Conservation (phyloP, 2,888 invertebrate genomes). For the Selenia dentaria region DNA sequence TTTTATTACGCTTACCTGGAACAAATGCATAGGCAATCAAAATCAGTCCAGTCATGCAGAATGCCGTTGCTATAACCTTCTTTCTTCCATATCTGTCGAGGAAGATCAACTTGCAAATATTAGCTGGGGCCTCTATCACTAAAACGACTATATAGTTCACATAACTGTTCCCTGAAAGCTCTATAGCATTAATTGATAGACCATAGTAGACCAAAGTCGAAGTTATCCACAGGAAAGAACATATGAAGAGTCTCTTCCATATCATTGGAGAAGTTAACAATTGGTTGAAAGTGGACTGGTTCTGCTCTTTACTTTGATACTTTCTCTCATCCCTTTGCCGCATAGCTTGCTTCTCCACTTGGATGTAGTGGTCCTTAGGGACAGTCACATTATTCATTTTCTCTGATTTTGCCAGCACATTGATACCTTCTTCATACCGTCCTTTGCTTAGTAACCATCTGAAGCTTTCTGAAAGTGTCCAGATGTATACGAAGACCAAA, state of each 20-base stretch:
- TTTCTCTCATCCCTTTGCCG: slow-evolving; percentile 71
- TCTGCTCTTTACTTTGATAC: slow-evolving; percentile 56
- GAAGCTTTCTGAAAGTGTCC: slow-evolving; percentile 73
- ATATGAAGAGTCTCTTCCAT: slow-evolving; percentile 85
- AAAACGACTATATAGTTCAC: slow-evolving; percentile 88
- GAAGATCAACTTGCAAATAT: slow-evolving; percentile 86
- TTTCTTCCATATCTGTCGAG: slow-evolving; percentile 88
- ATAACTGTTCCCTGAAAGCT: slow-evolving; percentile 90
- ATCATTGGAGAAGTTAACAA: slow-evolving; percentile 77
- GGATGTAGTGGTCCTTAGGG: slow-evolving; percentile 73
- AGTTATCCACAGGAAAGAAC: slow-evolving; percentile 91
- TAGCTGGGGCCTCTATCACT: slow-evolving; percentile 90
- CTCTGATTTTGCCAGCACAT: slow-evolving; percentile 86
- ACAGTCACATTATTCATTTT: slow-evolving; percentile 83
- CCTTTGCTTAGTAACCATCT: slow-evolving; percentile 85
- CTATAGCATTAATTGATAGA: slow-evolving; percentile 90
- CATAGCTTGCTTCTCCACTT: slow-evolving; percentile 73
- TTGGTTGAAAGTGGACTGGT: slow-evolving; percentile 69
- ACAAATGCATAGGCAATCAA: slow-evolving; percentile 86
- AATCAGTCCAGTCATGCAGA: slow-evolving; percentile 86
- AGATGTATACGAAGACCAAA: slow-evolving; percentile 67
- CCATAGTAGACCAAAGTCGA: slow-evolving; percentile 93
- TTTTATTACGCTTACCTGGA: no score
- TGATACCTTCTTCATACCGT: slow-evolving; percentile 86
- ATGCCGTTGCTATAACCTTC: slow-evolving; percentile 85